A percentile compares a stretch with the other conserved stretches of the same genome.
phyloP scores from a whole-genome alignment of 2,888 invertebrate species.

The Chloromyia formosa region DNA sequence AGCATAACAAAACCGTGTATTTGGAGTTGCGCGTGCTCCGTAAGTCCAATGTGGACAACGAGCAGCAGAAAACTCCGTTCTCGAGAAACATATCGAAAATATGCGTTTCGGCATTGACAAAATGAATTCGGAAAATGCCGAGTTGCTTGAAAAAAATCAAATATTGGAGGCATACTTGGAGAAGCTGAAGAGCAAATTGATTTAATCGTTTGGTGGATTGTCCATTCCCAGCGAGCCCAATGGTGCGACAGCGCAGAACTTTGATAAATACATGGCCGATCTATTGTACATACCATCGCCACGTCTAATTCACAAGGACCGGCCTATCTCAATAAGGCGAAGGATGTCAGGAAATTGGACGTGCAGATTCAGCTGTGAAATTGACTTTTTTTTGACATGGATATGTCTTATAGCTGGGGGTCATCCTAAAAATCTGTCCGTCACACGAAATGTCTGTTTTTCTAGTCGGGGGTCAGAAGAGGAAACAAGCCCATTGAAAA shows the following conservation, averaged over 20 bases:
- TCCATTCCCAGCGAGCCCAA: slow-evolving; percentile 80
- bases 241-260: slow-evolving; percentile 82
- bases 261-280: slow-evolving; percentile 88
- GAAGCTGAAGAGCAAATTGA: too few relatives aligned
- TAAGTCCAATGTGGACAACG: slow-evolving; percentile 92
- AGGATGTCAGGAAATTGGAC: slow-evolving; percentile 81
- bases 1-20: slow-evolving; percentile 94
- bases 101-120: slow-evolving; percentile 89
- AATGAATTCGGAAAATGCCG: slow-evolving; percentile 84
- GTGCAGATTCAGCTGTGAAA: slow-evolving; percentile 61
- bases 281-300: slow-evolving; percentile 76
- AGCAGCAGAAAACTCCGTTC: slow-evolving; percentile 91
- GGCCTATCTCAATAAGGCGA: slow-evolving; percentile 72
- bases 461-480: too few relatives aligned
- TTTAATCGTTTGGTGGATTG: slow-evolving; percentile 73
- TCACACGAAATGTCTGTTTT: too few relatives aligned
- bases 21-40: slow-evolving; percentile 86
- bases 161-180: slow-evolving; percentile 84
- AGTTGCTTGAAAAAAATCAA: slow-evolving; percentile 82
- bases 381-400: too few relatives aligned
- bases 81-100: slow-evolving; percentile 94
- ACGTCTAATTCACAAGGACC: slow-evolving; percentile 74
- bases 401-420: too few relatives aligned
- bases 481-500: too few relatives aligned
- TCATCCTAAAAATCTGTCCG: too few relatives aligned